Evolutionary conservation across 2,797 vertebrate species (phyloP), one percentile per base, ranked within the genome.

Genomic region (Urosaurus nigricauda): DNA sequence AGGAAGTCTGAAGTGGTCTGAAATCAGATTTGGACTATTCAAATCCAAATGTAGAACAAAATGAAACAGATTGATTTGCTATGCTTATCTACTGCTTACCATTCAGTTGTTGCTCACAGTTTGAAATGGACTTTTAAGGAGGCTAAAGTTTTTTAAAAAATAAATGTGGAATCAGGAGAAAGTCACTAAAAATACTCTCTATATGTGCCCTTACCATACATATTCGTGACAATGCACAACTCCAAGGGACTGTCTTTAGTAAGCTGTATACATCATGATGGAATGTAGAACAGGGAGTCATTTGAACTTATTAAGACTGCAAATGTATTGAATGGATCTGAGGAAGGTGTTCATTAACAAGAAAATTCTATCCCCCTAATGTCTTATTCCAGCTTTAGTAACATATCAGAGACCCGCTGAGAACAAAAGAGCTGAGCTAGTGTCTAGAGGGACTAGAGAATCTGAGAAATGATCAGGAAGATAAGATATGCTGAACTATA

Each of bases 241-340:
- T 81, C 73, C 29, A 82, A 43, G 19, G 19, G 17, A 75, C 80
- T 71, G 51, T 53, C 37, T 26, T 73, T 81, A 58, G 51, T 12
- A 53, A 11, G 71, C 37, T 43, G 47, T 87, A 58, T 81, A 87
- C 19, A 79, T 73, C 37, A 24, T 74, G 86, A 87, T 74, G 53
- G 37, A 82, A 87, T 74, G 70, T 17, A 60, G 35, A 26, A 26
- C n/a, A 78, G 43, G 60, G n/a, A 88, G 68, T 82, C 75, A 85
- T 88, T 79, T 88, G 75, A 47, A 73, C 21, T 26, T 79, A 79
- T 43, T 79, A 82, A 89, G 80, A 56, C 37, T 82, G 6, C 26
- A 88, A 85, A 92, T 47, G 43, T 77, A 47, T 87, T 21, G 89
- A 21, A 83, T 88, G 65, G 47, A 82, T 90, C 32, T 1, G 43